Base-by-base conservation (phyloP, 2,888 invertebrate genomes). In the Xanthia togata region DNA sequence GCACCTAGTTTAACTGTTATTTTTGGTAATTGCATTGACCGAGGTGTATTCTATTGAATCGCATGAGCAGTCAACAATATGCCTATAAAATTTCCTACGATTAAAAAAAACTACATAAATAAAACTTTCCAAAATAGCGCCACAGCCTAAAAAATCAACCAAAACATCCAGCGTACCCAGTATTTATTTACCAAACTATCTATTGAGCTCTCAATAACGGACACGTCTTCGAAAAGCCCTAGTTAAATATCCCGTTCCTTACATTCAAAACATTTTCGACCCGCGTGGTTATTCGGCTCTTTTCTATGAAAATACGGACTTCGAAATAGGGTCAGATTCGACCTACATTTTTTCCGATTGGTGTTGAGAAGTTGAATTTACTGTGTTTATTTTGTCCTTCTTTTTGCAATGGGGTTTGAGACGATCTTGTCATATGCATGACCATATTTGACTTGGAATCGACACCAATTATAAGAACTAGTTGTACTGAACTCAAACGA, bases 211-310 rank as follows among this genome's bases (percentile, higher is more conserved):
- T 31, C 68, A 70, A 76, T 65, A 85, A 78, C 38, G 44, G 53
- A 1, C 71, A 62, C 38, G 73, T 75, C 59, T 70, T 9, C 31
- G 14, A 59, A 76, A 71, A 69, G 73, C 84, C 86, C 88, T 87
- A 87, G 88, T 89, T 89, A 90, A 89, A 90, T 86, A 88, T 86
- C 81, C 84, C 84, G 82, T 87, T 88, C 87, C 90, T 82, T 76
- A 68, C 79, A 83, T 78, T 88, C 84, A 86, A 89, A 87, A 88
- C 87, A 88, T 86, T 84, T 85, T 79, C 71, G n/a, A 35, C 72
- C 75, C 81, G 35, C n/a, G 73, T 50, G 70, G 64, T 71, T 67
- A 71, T 57, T 75, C n/a, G 50, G 69, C 31, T 67, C 77, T 72
- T 85, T 85, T 78, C 67, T 62, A 82, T 76, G 47, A 82, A 79